Evolutionary conservation across 2,888 invertebrate species (phyloP).

Genomic region (Mesorhabditis belari): DNA sequence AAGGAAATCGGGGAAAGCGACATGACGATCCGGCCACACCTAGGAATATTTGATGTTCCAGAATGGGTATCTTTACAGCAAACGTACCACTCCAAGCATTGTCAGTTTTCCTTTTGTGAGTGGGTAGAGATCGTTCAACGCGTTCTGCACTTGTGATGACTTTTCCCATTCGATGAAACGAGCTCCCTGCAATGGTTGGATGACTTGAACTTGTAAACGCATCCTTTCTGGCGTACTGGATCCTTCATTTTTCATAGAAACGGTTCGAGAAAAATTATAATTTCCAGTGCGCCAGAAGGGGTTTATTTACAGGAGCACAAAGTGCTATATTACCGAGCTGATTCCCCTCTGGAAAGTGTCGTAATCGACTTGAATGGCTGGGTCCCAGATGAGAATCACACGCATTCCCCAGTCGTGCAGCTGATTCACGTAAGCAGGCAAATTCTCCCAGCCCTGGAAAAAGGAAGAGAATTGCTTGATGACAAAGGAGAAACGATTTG

Average conservation of each 20-base stretch:
- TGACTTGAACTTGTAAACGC: too few species aligned
- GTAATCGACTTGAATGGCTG: slow-evolving; percentile 43
- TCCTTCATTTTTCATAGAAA: neutral
- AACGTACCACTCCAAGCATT: slow-evolving; percentile 45
- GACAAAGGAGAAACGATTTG: too few species aligned
- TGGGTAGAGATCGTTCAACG: slow-evolving; percentile 40
- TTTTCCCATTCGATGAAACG: slow-evolving; percentile 46
- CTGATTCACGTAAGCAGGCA: slow-evolving; percentile 31
- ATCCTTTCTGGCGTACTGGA: neutral
- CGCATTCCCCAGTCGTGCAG: slow-evolving; percentile 38
- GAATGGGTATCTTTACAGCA: slow-evolving; percentile 9
- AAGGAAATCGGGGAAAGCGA: slow-evolving; percentile 49
- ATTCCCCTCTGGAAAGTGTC: slow-evolving; percentile 34
- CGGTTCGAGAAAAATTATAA: neutral
- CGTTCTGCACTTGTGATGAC: slow-evolving; percentile 26
- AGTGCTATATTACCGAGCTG: slow-evolving; percentile 14
- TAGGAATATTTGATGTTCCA: neutral
- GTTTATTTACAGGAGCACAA: neutral
- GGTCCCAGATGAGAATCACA: slow-evolving; percentile 46
- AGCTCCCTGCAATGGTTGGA: slow-evolving; percentile 25
- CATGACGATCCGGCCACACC: slow-evolving; percentile 44
- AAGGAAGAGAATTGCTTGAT: neutral
- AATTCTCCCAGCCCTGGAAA: slow-evolving; percentile 34
- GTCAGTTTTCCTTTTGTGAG: slow-evolving; percentile 40
- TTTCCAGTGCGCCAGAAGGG: neutral